A percentile compares a stretch with the other conserved stretches of the same genome.
These are phyloP conservation scores for Colistium nudipinnis DNA, from an alignment of 2,113 vertebrate genomes.

Conservation along the genomic window DNA sequence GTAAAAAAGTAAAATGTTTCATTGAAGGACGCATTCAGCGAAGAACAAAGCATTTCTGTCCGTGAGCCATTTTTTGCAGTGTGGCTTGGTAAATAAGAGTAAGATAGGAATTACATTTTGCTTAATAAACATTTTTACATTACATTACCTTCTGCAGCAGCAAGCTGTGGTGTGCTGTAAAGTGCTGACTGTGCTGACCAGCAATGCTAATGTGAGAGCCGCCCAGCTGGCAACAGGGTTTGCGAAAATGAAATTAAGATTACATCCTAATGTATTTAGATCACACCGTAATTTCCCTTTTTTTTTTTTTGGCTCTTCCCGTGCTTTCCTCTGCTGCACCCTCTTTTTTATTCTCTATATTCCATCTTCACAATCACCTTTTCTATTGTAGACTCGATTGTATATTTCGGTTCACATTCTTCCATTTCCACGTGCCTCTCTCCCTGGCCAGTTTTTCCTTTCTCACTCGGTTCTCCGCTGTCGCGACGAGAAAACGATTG, in stretches of 20 bases:
- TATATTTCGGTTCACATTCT: slow-evolving; percentile 48
- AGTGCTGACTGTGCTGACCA: background rate
- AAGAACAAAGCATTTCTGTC: slow-evolving; percentile 28
- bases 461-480: slow-evolving; percentile 42
- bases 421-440: slow-evolving; percentile 53
- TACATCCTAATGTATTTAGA: slow-evolving; percentile 7
- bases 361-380: background rate
- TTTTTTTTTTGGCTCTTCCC: no score
- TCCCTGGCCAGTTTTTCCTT: slow-evolving; percentile 56
- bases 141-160: background rate
- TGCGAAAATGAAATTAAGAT: slow-evolving; percentile 1
- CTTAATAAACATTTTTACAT: background rate
- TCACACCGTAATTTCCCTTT: background rate
- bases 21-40: slow-evolving; percentile 15
- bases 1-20: no score
- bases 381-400: slow-evolving; percentile 20
- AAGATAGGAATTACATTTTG: background rate
- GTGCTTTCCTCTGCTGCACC: background rate
- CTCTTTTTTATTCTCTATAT: slow-evolving; percentile 18
- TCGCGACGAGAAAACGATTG: slow-evolving; percentile 65
- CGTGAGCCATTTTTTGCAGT: no score
- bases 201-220: background rate
- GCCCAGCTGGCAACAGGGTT: background rate
- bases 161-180: no score
- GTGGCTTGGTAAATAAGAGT: no score